These are phyloP conservation scores for Nasonia longicornis DNA, from an alignment of 1,140 invertebrate species.

Conservation along the genomic window DNA sequence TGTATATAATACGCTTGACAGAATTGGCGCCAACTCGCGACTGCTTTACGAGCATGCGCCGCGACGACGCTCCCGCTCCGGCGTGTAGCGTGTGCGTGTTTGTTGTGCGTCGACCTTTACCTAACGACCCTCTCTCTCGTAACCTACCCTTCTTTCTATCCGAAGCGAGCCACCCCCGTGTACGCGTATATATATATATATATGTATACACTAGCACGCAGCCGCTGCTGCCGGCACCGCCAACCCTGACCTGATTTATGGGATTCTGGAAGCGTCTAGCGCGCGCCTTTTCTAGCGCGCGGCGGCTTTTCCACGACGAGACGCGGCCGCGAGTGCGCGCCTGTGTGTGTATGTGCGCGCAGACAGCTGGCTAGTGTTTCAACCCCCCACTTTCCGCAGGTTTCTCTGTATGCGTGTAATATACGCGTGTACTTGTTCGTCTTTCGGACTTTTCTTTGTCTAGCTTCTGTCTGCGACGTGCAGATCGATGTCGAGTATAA, in stretches of 20 bases:
- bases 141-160: constrained; percentile 46
- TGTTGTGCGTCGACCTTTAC: constrained; percentile 69
- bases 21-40: constrained; percentile 54
- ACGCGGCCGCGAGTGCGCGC: background rate
- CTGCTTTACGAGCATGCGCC: constrained; percentile 53
- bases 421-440: background rate
- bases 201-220: background rate
- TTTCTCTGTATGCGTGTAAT: background rate
- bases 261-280: constrained; percentile 68
- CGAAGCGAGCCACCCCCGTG: constrained; percentile 47
- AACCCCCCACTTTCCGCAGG: constrained; percentile 18
- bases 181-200: too few species aligned
- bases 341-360: constrained; percentile 35
- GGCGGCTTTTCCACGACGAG: constrained; percentile 17
- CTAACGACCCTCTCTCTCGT: constrained; percentile 55
- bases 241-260: constrained; percentile 71
- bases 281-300: constrained; percentile 48
- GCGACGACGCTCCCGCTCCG: constrained; percentile 22
- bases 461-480: too few species aligned
- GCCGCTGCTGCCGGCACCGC: constrained; percentile 59
- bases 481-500: background rate
- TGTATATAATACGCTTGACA: constrained; percentile 39
- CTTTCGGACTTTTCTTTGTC: background rate
- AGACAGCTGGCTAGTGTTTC: constrained; percentile 67
- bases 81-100: constrained; percentile 49